Evolutionary conservation across 2,888 invertebrate genomes (phyloP), one percentile per base, ranked within the genome.

Genomic region (Agrotis exclamationis): DNA sequence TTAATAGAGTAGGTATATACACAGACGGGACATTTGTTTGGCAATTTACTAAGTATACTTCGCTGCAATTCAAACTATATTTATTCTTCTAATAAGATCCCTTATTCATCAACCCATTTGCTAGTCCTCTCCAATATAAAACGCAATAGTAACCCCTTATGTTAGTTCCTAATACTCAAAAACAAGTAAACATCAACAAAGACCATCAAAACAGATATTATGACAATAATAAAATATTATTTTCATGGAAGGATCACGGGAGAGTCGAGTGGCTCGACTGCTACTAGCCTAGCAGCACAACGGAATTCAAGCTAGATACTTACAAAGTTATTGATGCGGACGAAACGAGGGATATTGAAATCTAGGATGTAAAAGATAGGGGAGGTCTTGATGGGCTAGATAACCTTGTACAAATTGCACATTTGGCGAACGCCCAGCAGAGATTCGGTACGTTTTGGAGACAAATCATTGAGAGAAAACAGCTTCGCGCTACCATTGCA

Each of bases 381-480:
- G 74, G 4, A 65, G 45, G 47, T 58, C 4, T 28, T 20, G 28
- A 33, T 14, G 57, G 82, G 66, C 84, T 64, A 67, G 54, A 60
- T 63, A 81, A 74, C 47, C 82, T 89, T 85, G 92, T 88, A 86
- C 84, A 88, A 86, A 88, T 90, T 93, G 92, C 91, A 93, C 94
- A 94, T 95, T 95, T 96, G 96, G 95, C 95, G 92, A 88, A 73
- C 88, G 86, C 93, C 96, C 96, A 95, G 93, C 91, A 85, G 91
- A 94, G 94, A 95, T 94, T 95, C 89, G 88, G 92, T 92, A 89
- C 92, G 92, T 92, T 92, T 92, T 87, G 89, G 91, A 94, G 95
- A 95, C 95, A 96, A 95, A 95, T 96, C 95, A 94, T 94, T 93
- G 95, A 90, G 92, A 92, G 94, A 94, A 94, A 95, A 95, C 95